A percentile compares a stretch with the other conserved stretches of the same genome.
phyloP scores from a whole-genome alignment of 1,140 invertebrate genomes.

The Orius insidiosus region DNA sequence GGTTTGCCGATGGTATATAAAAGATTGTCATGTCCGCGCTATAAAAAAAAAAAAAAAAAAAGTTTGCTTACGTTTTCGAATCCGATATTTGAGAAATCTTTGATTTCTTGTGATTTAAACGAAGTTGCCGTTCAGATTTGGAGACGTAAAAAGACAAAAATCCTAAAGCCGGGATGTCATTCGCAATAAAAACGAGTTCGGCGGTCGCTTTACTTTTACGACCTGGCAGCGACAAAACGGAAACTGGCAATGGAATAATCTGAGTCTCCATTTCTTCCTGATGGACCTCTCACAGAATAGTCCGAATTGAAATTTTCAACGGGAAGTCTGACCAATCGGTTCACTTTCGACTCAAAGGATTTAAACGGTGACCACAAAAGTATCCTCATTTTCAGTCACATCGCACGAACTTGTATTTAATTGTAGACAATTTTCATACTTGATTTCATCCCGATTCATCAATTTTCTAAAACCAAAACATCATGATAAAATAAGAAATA shows the following conservation, averaged over 20 bases:
- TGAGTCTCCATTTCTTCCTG: slow-evolving; percentile 31
- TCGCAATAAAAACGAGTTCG: slow-evolving; percentile 47
- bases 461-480: slow-evolving; percentile 20
- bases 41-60: too few species aligned
- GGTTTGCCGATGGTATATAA: too few species aligned
- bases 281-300: slow-evolving; percentile 44
- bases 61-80: too few species aligned
- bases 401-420: slow-evolving; percentile 46
- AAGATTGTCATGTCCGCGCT: too few species aligned
- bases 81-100: slow-evolving; percentile 25
- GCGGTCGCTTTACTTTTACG: slow-evolving; percentile 36
- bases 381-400: slow-evolving; percentile 38
- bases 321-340: slow-evolving; percentile 53
- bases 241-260: slow-evolving; percentile 39
- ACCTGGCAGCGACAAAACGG: slow-evolving; percentile 41
- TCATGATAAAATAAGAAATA: slow-evolving; percentile 2
- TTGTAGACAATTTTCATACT: slow-evolving; percentile 38
- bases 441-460: slow-evolving; percentile 15
- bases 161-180: slow-evolving; percentile 43
- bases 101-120: neutral
- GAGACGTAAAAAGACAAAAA: slow-evolving; percentile 40
- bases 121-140: neutral
- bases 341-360: slow-evolving; percentile 53
- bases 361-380: slow-evolving; percentile 60
- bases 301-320: slow-evolving; percentile 29